Base-by-base conservation (phyloP, 2,888 invertebrate species). In the Oxystoma pomonae region DNA sequence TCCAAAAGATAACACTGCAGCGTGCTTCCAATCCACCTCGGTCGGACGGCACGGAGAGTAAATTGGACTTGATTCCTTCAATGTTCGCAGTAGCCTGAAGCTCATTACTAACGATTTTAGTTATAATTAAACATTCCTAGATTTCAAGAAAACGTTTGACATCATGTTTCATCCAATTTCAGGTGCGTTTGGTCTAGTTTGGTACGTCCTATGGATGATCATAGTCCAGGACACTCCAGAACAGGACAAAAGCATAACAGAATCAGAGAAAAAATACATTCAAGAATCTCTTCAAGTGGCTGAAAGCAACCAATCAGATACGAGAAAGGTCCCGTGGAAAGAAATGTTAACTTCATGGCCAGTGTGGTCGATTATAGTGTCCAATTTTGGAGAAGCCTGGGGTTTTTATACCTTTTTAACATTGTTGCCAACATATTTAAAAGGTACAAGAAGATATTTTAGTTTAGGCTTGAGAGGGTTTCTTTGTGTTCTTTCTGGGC, bases 311-410 rank as follows among this genome's bases (percentile, higher is more conserved):
- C 57, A 19, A 3, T 51, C 20, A 9, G 77, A 81, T 50, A 81
- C 80, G 68, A 80, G 87, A 16, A 83, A 81, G 9, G 89, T 90
- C 77, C 94, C 94, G 0, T 94, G 94, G 94, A 84, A 83, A 61
- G 82, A 85, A 1, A 90, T 94, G 75, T 80, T 93, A 58, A 86
- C 84, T 0, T 94, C 93, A 0, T 82, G 84, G 61, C 88, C 93
- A 0, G 91, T 94, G 12, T 94, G 92, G 89, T 91, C 93, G 0
- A 91, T 94, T 50, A 86, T 91, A 0, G 85, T 87, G 59, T 90
- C 92, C 1, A 92, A 93, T 77, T 92, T 93, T 80, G 89, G 91
- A 22, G 93, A 94, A 78, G 93, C 93, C 78, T 94, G 94, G 94
- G 94, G 94, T 2, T 93, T 93, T 79, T 93, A 93, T 74, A 94